Conservation (phyloP, 2,888 invertebrate genomes). For the Chymomyza amoena region DNA sequence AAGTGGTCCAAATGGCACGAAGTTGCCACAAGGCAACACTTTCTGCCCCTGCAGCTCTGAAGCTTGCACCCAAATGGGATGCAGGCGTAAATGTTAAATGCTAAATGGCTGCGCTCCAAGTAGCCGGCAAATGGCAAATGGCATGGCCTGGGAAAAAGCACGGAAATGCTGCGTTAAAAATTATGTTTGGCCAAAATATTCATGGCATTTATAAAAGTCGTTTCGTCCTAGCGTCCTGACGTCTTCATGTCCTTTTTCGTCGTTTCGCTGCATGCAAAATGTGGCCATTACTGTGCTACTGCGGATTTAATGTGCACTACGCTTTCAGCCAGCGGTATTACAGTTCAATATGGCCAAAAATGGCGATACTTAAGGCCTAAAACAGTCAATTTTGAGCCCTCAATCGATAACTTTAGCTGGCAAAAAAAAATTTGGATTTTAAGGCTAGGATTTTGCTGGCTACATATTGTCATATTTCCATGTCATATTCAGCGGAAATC, state of each 20-base stretch:
- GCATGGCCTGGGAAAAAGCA: constrained; percentile 24
- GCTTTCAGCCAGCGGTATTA: not conserved
- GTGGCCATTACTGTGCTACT: constrained; percentile 38
- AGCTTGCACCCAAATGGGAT: constrained; percentile 9
- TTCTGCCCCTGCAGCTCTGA: not conserved
- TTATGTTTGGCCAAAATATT: constrained; percentile 59
- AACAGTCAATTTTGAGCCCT: too few species aligned
- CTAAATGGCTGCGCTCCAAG: constrained; percentile 19
- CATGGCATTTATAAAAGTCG: constrained; percentile 70
- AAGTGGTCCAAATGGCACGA: constrained; percentile 25
- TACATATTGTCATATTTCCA: too few species aligned
- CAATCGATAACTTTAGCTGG: not conserved
- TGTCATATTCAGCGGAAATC: too few species aligned
- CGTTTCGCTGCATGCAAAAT: constrained; percentile 45
- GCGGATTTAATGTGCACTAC: not conserved
- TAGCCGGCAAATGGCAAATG: constrained; percentile 4
- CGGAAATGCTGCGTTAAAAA: constrained; percentile 67
- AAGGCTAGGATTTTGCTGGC: too few species aligned
- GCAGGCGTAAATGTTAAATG: constrained; percentile 31
- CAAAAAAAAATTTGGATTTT: too few species aligned
- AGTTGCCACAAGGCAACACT: constrained; percentile 39
- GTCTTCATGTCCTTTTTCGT: not conserved
- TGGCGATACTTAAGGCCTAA: too few species aligned
- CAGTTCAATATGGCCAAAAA: not conserved
- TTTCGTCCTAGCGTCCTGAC: constrained; percentile 25